Evolutionary conservation across 2,888 invertebrate species (phyloP).

Genomic region (Apodemia duryi): DNA sequence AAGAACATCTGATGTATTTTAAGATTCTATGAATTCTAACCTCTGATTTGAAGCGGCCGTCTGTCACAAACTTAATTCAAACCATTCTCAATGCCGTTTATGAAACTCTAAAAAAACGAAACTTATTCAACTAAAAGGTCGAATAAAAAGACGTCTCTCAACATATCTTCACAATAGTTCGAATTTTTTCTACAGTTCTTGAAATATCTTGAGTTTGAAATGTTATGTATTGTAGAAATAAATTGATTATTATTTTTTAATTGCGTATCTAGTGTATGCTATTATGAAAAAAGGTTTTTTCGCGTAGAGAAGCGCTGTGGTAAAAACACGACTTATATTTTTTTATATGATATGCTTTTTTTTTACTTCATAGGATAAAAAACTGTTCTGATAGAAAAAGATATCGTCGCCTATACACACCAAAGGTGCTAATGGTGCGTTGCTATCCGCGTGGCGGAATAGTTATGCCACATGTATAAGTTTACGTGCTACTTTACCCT

Average conservation of each 20-base stretch:
- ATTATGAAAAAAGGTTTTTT: too few species aligned
- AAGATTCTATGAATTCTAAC: not conserved
- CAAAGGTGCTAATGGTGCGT: too few species aligned
- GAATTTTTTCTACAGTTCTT: not conserved
- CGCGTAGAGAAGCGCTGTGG: too few species aligned
- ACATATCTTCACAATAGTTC: slow-evolving; percentile 5
- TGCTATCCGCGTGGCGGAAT: too few species aligned
- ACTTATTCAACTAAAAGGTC: slow-evolving; percentile 6
- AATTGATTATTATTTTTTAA: not conserved
- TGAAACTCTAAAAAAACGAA: not conserved
- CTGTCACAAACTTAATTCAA: not conserved
- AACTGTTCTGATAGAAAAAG: too few species aligned
- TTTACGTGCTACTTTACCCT: too few species aligned
- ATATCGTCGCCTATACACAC: too few species aligned
- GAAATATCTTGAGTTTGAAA: not conserved
- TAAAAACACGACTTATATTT: too few species aligned
- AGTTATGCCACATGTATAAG: too few species aligned
- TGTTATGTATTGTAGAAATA: slow-evolving; percentile 3
- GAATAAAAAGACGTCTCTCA: not conserved
- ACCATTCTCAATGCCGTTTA: not conserved
- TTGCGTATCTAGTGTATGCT: too few species aligned
- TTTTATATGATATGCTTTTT: too few species aligned
- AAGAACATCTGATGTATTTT: not conserved
- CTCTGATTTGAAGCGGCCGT: not conserved
- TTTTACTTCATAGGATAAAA: too few species aligned